phyloP scores from a whole-genome alignment of 2,797 vertebrate genomes.

The Trachurus trachurus region DNA sequence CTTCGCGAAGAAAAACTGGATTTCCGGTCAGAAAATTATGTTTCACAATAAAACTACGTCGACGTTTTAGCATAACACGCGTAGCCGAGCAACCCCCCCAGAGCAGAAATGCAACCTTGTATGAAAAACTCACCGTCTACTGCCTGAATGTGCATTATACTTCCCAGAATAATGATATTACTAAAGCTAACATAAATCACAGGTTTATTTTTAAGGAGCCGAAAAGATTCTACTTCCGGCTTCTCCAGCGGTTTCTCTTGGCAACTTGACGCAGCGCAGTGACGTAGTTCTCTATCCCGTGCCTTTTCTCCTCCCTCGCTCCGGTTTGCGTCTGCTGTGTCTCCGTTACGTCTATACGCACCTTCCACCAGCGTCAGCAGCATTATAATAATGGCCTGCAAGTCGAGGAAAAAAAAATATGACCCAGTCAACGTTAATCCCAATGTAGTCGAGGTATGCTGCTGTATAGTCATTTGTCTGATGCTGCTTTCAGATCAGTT shows the following conservation, averaged over 20 bases:
- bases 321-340: conserved; percentile 79
- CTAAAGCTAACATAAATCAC: rapidly evolving
- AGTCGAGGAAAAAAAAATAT: conserved; percentile 60
- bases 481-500: conserved; percentile 7
- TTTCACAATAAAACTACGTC: conserved; percentile 56
- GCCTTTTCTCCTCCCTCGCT: conserved; percentile 79
- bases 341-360: conserved; percentile 85
- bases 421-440: conserved; percentile 62
- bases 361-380: conserved; percentile 79
- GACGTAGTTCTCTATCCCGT: conserved; percentile 74
- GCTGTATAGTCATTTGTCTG: not conserved
- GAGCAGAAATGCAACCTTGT: rapidly evolving
- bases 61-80: rapidly evolving
- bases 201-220: conserved; percentile 22
- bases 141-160: rapidly evolving
- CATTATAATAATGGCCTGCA: conserved; percentile 68
- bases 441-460: not conserved
- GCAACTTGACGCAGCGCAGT: conserved; percentile 40
- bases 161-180: rapidly evolving
- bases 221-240: not conserved
- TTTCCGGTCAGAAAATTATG: conserved; percentile 21
- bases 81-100: not conserved
- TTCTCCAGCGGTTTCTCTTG: rapidly evolving
- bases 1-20: rapidly evolving
- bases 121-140: rapidly evolving